Conservation (phyloP, 2,888 invertebrate species). For the Nasonovia ribisnigri region DNA sequence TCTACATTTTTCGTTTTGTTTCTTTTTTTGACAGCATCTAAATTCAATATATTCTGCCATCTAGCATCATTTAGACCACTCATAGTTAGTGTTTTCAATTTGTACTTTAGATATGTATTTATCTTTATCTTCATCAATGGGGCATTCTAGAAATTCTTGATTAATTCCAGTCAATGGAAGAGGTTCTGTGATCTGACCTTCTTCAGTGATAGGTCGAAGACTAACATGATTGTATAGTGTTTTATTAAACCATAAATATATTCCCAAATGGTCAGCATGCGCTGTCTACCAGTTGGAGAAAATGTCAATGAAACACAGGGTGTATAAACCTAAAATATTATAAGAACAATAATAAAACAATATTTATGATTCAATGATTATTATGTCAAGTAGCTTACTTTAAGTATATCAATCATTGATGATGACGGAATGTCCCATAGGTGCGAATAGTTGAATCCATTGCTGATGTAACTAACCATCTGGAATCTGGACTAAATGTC, state of each 20-base stretch:
- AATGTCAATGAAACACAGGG: conserved; percentile 89
- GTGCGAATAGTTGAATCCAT: conserved; percentile 91
- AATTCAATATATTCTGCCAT: conserved; percentile 90
- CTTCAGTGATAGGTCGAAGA: conserved; percentile 77
- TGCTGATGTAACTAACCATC: conserved; percentile 90
- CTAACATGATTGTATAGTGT: conserved; percentile 86
- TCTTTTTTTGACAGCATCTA: conserved; percentile 86
- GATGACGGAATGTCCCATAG: conserved; percentile 94
- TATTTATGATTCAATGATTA: background rate
- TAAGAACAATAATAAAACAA: background rate
- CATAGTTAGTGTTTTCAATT: conserved; percentile 74
- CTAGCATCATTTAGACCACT: conserved; percentile 87
- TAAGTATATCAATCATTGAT: conserved; percentile 83
- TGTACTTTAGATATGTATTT: conserved; percentile 33
- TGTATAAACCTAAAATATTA: conserved; percentile 75
- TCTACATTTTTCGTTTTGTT: conserved; percentile 80
- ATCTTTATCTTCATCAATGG: conserved; percentile 45
- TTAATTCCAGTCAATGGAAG: conserved; percentile 65
- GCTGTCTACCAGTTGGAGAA: conserved; percentile 94
- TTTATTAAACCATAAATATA: conserved; percentile 95
- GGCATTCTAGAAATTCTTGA: conserved; percentile 70
- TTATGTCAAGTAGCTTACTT: conserved; percentile 71
- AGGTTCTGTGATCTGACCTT: conserved; percentile 69
- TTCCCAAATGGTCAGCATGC: conserved; percentile 88
- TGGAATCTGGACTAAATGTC: conserved; percentile 87